Conservation (phyloP, 2,797 vertebrate genomes). For the Heterohyrax brucei region DNA sequence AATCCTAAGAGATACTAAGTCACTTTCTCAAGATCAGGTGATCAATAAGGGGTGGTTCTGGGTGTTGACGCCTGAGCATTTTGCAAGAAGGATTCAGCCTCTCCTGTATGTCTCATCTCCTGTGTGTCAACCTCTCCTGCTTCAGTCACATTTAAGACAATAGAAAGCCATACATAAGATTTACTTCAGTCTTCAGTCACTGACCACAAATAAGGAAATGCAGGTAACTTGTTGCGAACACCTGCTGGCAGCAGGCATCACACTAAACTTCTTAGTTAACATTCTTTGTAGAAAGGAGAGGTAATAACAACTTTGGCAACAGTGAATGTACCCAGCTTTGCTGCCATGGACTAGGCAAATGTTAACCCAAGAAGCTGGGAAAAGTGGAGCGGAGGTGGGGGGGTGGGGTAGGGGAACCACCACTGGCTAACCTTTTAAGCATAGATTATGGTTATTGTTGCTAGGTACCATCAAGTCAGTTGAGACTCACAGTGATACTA, state of each 20-base stretch:
- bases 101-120: not conserved
- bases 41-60: not conserved
- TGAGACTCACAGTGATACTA: no score
- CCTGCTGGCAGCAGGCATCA: not conserved
- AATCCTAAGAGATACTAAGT: not conserved
- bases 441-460: not conserved
- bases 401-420: no score
- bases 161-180: not conserved
- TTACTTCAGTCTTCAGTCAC: not conserved
- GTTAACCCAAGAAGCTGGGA: not conserved
- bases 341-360: not conserved
- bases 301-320: no score
- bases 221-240: not conserved
- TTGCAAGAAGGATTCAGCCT: not conserved
- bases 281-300: constrained; percentile 18
- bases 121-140: not conserved
- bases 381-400: not conserved
- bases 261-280: not conserved
- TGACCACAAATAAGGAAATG: not conserved
- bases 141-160: not conserved
- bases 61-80: not conserved
- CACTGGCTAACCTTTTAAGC: not conserved
- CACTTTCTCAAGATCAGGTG: not conserved
- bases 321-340: not conserved
- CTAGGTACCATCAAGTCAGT: no score